These are phyloP conservation scores for Podotricha telesiphe DNA, from an alignment of 2,888 invertebrate genomes.

Conservation along the genomic window DNA sequence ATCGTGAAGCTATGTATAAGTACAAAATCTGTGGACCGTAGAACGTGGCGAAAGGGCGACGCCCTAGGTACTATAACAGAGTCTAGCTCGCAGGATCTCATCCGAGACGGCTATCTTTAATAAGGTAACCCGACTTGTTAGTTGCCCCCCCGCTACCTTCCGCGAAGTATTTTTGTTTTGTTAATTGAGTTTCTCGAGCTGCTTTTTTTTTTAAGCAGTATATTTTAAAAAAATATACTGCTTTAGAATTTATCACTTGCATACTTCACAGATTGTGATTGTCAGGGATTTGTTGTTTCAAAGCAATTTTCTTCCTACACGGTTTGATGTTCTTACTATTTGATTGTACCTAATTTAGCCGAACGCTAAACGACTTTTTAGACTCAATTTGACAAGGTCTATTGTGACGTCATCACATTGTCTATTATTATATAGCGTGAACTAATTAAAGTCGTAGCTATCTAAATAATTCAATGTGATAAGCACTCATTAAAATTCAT, in stretches of 20 bases:
- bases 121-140: conserved; percentile 45
- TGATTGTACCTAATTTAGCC: conserved; percentile 18
- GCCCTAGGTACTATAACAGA: conserved; percentile 61
- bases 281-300: conserved; percentile 1
- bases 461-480: conserved; percentile 13
- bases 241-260: neutral
- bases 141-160: conserved; percentile 34
- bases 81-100: conserved; percentile 59
- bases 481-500: conserved; percentile 22
- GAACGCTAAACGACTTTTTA: conserved; percentile 15
- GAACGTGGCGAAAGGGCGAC: conserved; percentile 63
- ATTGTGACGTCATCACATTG: conserved; percentile 24
- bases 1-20: conserved; percentile 44
- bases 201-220: too few species aligned
- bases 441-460: conserved; percentile 18
- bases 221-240: too few species aligned
- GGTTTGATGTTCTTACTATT: conserved; percentile 24
- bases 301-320: conserved; percentile 25
- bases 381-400: conserved; percentile 18
- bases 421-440: conserved; percentile 23
- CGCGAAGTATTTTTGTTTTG: conserved; percentile 36
- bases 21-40: conserved; percentile 58
- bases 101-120: conserved; percentile 53
- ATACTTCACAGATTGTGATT: neutral
- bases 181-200: conserved; percentile 28